Evolutionary conservation across 2,113 vertebrate genomes (phyloP).

Genomic region (Opisthocomus hoazin): DNA sequence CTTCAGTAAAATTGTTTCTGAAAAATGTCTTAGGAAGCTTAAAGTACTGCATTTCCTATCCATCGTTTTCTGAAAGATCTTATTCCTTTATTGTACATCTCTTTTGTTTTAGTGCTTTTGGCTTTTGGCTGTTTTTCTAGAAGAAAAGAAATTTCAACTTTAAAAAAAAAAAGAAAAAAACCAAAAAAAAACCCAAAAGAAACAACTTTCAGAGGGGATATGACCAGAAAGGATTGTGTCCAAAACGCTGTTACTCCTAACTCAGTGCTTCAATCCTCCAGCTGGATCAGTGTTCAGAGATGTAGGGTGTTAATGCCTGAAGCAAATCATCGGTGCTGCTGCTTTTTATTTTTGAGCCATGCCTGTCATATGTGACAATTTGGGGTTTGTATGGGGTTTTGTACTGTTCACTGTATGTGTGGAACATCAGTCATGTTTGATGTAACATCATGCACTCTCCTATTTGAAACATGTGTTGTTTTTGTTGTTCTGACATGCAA

Average conservation of each 20-base stretch:
- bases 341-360: slow-evolving; percentile 63
- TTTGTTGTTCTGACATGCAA: background rate
- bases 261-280: background rate
- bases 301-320: background rate
- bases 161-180: background rate
- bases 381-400: background rate
- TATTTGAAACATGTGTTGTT: background rate
- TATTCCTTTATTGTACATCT: background rate
- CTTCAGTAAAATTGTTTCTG: background rate
- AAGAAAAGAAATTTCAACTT: background rate
- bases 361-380: slow-evolving; percentile 19
- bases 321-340: background rate
- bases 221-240: background rate
- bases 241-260: background rate
- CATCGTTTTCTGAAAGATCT: background rate
- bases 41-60: background rate
- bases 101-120: background rate
- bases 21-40: background rate
- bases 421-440: background rate
- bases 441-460: background rate
- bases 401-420: background rate
- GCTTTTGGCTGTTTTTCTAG: background rate
- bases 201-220: background rate
- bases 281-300: background rate
- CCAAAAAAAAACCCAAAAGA: background rate